phyloP scores from a whole-genome alignment of 2,888 invertebrate species.

The Stenotaenia linearis region DNA sequence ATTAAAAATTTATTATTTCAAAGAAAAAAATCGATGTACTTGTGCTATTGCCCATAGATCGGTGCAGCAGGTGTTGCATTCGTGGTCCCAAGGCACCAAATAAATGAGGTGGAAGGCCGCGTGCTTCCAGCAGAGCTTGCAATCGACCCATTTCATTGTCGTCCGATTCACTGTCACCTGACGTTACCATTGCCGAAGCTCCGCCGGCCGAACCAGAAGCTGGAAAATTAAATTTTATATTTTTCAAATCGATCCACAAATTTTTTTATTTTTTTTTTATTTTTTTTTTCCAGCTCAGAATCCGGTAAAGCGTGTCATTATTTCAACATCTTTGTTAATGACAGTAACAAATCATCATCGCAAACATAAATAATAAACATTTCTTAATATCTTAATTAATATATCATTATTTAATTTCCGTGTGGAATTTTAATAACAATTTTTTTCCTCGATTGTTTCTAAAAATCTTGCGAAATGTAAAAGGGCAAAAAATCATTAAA shows the following conservation, averaged over 20 bases:
- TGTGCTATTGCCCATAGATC: slow-evolving; percentile 84
- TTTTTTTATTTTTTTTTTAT: too few relatives aligned
- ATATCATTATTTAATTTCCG: not conserved
- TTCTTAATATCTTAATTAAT: not conserved
- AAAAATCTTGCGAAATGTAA: not conserved
- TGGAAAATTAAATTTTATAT: slow-evolving; percentile 26
- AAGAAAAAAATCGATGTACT: slow-evolving; percentile 50
- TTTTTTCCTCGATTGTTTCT: not conserved
- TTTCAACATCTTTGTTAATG: not conserved
- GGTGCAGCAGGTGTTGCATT: slow-evolving; percentile 91
- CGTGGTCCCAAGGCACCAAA: slow-evolving; percentile 92
- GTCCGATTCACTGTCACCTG: slow-evolving; percentile 60
- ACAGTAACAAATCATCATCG: not conserved
- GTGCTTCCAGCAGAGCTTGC: slow-evolving; percentile 87
- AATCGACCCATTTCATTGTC: slow-evolving; percentile 93
- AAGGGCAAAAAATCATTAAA: not conserved
- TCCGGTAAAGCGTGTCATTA: slow-evolving; percentile 15
- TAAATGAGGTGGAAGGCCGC: slow-evolving; percentile 92
- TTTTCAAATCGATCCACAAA: too few relatives aligned
- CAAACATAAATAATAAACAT: not conserved
- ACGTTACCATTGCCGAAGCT: slow-evolving; percentile 39
- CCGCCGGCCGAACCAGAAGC: slow-evolving; percentile 37
- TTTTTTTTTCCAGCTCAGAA: too few relatives aligned
- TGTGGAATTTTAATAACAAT: not conserved
- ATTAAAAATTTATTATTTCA: not conserved